Base-by-base conservation (phyloP, 2,113 vertebrate species). In the Tachysurus vachellii region DNA sequence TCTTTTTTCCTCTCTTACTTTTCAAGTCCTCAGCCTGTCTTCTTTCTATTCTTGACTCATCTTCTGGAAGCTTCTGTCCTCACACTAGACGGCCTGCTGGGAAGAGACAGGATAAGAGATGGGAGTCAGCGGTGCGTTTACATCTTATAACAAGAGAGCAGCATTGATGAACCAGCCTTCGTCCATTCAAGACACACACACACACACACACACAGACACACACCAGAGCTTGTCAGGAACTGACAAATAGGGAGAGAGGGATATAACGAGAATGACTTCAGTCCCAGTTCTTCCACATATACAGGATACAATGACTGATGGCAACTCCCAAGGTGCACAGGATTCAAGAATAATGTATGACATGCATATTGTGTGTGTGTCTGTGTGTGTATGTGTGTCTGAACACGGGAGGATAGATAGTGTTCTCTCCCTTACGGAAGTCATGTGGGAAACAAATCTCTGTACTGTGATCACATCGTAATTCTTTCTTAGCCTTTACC, bases 31-130 rank as follows among this genome's bases (percentile, higher is more conserved):
- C 87, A 91, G 84, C 90, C 90, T 92, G 90, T 90, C 91, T 92
- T 90, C 86, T 92, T 92, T 93, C 91, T 89, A 92, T 86, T 90
- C 91, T 90, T 88, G 50, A 90, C 91, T 94, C 93, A 94, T 93
- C 94, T 93, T 91, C 90, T 91, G 85, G 91, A 90, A 84, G 80
- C 91, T 86, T 92, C 93, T 87, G 87, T 88, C 87, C 90, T 96
- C 94, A 96, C 87, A 94, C 94, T 93, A 94, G 94, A 92, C 93
- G 95, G 90, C 95, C 95, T 93, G 93, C 94, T 95, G 94, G 91
- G 88, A 91, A 92, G 53, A 92, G 44, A 92, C 62, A 91, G 79
- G 85, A 50, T 81, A 54, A 50, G 12, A 23, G 76, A 77, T 80
- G 7, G 53, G 73, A 75, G 28, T 80, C 28, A 77, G 13, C 4